Conservation (phyloP, 2,797 vertebrate species). For the Xenopus petersii region DNA sequence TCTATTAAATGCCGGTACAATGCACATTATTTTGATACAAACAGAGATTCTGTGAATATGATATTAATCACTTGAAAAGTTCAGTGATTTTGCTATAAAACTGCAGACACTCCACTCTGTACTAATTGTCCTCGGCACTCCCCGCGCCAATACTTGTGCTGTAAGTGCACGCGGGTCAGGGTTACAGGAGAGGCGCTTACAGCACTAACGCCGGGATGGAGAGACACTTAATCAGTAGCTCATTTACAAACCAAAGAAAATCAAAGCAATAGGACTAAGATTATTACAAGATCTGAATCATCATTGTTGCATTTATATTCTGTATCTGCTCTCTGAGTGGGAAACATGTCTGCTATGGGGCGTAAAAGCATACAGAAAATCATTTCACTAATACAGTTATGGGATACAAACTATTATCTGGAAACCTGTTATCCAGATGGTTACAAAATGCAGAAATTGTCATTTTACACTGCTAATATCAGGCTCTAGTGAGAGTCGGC, state of each 20-base stretch:
- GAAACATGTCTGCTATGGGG: too few relatives aligned
- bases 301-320: slow-evolving; percentile 73
- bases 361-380: too few relatives aligned
- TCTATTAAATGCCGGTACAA: neutral
- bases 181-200: slow-evolving; percentile 58
- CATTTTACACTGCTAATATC: too few relatives aligned
- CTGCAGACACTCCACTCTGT: slow-evolving; percentile 64
- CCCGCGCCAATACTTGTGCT: slow-evolving; percentile 70
- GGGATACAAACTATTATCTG: too few relatives aligned
- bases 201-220: slow-evolving; percentile 68
- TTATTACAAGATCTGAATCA: slow-evolving; percentile 77
- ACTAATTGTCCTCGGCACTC: slow-evolving; percentile 69
- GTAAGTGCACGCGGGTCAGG: slow-evolving; percentile 68
- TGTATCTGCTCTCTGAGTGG: slow-evolving; percentile 23
- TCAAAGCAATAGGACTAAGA: slow-evolving; percentile 73
- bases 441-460: too few relatives aligned
- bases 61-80: slow-evolving; percentile 77
- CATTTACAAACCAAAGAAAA: slow-evolving; percentile 81
- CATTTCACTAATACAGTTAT: too few relatives aligned
- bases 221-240: slow-evolving; percentile 79
- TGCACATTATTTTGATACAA: slow-evolving; percentile 56
- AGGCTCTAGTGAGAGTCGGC: too few relatives aligned
- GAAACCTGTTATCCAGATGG: too few relatives aligned
- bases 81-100: slow-evolving; percentile 78
- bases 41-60: slow-evolving; percentile 71